phyloP scores from a whole-genome alignment of 2,888 invertebrate species.

The Dolomedes plantarius region DNA sequence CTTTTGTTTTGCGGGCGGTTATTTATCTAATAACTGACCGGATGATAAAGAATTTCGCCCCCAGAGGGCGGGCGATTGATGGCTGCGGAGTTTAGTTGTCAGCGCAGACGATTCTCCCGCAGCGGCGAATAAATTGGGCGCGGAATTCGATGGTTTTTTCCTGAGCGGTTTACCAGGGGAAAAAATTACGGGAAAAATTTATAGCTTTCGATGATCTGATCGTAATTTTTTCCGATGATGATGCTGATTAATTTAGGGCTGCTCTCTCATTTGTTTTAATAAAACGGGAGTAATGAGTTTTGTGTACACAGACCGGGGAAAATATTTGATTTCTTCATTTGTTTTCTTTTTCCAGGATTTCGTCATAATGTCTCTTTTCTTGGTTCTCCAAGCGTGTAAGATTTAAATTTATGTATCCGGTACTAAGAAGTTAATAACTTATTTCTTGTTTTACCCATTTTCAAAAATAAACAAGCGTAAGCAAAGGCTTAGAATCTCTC shows the following conservation, averaged over 20 bases:
- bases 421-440: neutral
- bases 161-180: neutral
- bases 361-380: neutral
- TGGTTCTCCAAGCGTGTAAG: neutral
- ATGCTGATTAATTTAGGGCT: constrained; percentile 11
- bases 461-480: neutral
- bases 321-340: constrained; percentile 14
- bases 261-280: constrained; percentile 16
- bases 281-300: neutral
- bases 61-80: constrained; percentile 25
- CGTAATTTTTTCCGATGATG: constrained; percentile 14
- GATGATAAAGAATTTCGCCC: constrained; percentile 20
- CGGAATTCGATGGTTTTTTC: constrained; percentile 13
- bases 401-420: neutral
- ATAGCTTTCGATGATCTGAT: constrained; percentile 5
- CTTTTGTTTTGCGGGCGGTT: constrained; percentile 11
- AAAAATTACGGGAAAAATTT: neutral
- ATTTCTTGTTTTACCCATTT: neutral
- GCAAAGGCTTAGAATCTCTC: no score
- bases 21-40: constrained; percentile 30
- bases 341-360: neutral
- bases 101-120: constrained; percentile 12
- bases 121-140: constrained; percentile 14
- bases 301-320: neutral
- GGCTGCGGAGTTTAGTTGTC: constrained; percentile 10